Conservation (phyloP, 2,888 invertebrate genomes). For the Platycheirus rosarum region DNA sequence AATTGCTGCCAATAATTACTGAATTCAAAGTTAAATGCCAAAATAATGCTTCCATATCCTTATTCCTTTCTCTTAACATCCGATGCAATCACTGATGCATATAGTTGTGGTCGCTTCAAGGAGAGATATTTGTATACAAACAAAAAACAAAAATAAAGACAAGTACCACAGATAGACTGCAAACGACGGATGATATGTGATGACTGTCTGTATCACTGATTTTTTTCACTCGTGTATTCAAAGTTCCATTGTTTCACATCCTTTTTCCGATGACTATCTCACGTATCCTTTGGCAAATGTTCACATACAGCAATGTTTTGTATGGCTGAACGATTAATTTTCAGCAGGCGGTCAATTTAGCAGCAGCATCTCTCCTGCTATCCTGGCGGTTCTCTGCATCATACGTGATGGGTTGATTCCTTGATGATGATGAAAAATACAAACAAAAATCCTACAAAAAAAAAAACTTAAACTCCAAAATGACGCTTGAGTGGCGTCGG, state of each 20-base stretch:
- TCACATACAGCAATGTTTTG: slow-evolving; percentile 60
- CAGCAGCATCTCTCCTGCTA: slow-evolving; percentile 80
- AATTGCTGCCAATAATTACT: slow-evolving; percentile 38
- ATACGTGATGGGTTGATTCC: slow-evolving; percentile 40
- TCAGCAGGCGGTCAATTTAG: slow-evolving; percentile 82
- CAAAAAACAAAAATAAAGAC: slow-evolving; percentile 31
- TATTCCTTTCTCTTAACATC: background rate
- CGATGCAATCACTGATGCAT: slow-evolving; percentile 46
- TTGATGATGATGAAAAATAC: slow-evolving; percentile 64
- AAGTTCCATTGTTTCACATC: slow-evolving; percentile 59
- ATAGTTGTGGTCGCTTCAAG: slow-evolving; percentile 49
- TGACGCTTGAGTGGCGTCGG: slow-evolving; percentile 68
- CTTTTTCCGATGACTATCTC: slow-evolving; percentile 67
- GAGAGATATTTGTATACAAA: slow-evolving; percentile 29
- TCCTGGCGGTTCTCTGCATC: slow-evolving; percentile 24
- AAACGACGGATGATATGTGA: slow-evolving; percentile 74
- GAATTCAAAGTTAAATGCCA: slow-evolving; percentile 43
- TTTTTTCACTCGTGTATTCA: slow-evolving; percentile 18
- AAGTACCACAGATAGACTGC: slow-evolving; percentile 42
- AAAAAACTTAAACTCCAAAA: slow-evolving; percentile 37
- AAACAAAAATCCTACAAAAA: slow-evolving; percentile 26
- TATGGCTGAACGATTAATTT: slow-evolving; percentile 75
- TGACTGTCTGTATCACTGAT: slow-evolving; percentile 65
- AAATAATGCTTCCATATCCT: slow-evolving; percentile 24
- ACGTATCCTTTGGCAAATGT: slow-evolving; percentile 72